Evolutionary conservation across 2,888 invertebrate genomes (phyloP), one percentile per base, ranked within the genome.

Genomic region (Oeneis ivallda): DNA sequence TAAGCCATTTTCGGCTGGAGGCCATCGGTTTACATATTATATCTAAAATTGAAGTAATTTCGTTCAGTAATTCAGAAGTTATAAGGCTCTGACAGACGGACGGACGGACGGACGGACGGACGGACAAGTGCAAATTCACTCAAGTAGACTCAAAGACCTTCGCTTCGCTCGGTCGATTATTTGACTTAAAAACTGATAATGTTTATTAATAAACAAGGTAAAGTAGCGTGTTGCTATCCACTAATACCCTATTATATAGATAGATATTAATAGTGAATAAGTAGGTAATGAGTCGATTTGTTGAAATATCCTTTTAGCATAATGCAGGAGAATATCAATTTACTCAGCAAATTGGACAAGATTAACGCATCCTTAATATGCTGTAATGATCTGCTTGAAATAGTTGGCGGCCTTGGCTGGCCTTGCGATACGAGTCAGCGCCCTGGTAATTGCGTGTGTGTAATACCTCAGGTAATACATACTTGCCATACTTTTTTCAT

Each of bases 391-490:
- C 15, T 17, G 17, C 54, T 43, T 43, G 45, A 52, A 67, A 53
- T 52, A 47, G 43, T 17, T 47, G 60, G 19, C 59, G 62, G 54
- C 67, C 67, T 69, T 65, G 67, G 43, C 11, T 54, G 59, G 56
- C 66, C 62, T 69, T 65, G 66, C 19, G 7, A 39, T 39, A 47
- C 54, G 17, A 45, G 60, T 65, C 54, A 47, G n/a, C 15, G 26
- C 17, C 34, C 53, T 17, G 34, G 19, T 52, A 61, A 60, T 52
- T 34, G 45, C 19, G 43, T 32, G n/a, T 43, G 17, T 17, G 52
- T 58, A 34, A 50, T 59, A 41, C 17, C 19, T 15, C 34, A 34
- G 34, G 52, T 53, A 54, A 37, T 37, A 54, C 9, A 13, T 11
- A 54, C n/a, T 54, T 50, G 49, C 49, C 11, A 50, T 19, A 11